These are phyloP conservation scores for Leptinotarsa peninsularis DNA, from an alignment of 2,888 invertebrate genomes.

Conservation along the genomic window DNA sequence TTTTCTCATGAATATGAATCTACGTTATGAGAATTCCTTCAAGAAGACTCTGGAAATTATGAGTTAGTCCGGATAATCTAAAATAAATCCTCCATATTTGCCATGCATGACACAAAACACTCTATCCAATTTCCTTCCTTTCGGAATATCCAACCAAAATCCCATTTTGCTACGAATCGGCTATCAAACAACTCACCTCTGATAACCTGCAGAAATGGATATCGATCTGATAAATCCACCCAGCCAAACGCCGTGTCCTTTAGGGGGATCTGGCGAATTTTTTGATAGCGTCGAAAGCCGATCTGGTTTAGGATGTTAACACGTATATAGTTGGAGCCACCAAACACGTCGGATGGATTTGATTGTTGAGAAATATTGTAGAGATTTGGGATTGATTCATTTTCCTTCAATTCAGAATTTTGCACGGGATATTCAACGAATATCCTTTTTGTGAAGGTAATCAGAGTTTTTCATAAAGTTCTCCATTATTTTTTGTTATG, in stretches of 20 bases:
- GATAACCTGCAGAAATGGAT: slow-evolving; percentile 51
- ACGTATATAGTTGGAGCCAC: slow-evolving; percentile 3
- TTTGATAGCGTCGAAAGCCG: slow-evolving; percentile 19
- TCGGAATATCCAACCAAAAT: slow-evolving; percentile 30
- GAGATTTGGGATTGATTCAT: background rate
- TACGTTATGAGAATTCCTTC: no score
- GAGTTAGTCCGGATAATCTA: background rate
- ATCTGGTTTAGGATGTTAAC: slow-evolving; percentile 21
- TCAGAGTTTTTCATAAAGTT: no score
- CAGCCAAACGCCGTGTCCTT: slow-evolving; percentile 20
- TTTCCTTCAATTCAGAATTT: background rate
- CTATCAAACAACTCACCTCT: slow-evolving; percentile 53
- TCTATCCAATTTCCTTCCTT: slow-evolving; percentile 4
- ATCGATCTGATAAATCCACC: slow-evolving; percentile 46
- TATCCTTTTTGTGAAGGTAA: no score
- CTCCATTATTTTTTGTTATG: no score
- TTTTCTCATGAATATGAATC: no score
- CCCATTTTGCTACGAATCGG: slow-evolving; percentile 52
- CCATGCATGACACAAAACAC: background rate
- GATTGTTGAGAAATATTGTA: background rate
- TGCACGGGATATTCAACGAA: no score
- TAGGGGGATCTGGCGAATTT: slow-evolving; percentile 15
- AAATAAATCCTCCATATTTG: background rate
- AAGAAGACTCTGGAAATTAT: background rate
- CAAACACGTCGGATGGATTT: background rate